Percentiles rank a stretch among this genome's conserved stretches.
phyloP scores from a whole-genome alignment of 2,113 vertebrate species.

The Triplophysa tibetana region DNA sequence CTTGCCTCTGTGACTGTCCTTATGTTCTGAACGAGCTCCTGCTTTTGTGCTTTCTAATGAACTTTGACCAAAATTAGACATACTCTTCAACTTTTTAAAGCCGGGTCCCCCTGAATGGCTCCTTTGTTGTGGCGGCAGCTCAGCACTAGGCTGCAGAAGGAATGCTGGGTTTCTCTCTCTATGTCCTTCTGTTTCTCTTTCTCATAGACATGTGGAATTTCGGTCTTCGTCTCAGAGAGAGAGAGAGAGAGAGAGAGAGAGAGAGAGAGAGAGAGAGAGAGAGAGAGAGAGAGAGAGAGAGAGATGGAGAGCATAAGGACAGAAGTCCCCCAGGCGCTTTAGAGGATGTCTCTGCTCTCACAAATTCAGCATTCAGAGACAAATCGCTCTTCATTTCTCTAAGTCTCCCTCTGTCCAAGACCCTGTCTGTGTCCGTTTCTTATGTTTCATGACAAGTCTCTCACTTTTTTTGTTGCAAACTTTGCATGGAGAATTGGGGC shows the following conservation, averaged over 20 bases:
- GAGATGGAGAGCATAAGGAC: conserved; percentile 31
- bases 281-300: conserved; percentile 34
- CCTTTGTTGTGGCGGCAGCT: conserved; percentile 72
- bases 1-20: conserved; percentile 78
- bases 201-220: conserved; percentile 72
- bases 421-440: conserved; percentile 3
- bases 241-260: conserved; percentile 26
- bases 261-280: conserved; percentile 34
- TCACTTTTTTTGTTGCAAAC: conserved; percentile 20
- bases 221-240: conserved; percentile 53
- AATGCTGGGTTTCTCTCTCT: conserved; percentile 54
- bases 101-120: conserved; percentile 73
- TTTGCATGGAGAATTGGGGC: not conserved
- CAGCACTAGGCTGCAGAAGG: conserved; percentile 62
- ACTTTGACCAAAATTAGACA: conserved; percentile 83
- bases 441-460: not conserved
- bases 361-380: conserved; percentile 39
- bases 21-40: conserved; percentile 72
- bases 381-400: conserved; percentile 48
- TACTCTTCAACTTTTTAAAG: conserved; percentile 78
- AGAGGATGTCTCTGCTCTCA: conserved; percentile 43
- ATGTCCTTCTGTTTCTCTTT: conserved; percentile 46
- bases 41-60: conserved; percentile 79
- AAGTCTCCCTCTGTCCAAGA: conserved; percentile 45
- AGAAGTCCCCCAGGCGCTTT: conserved; percentile 59